Evolutionary conservation across 2,797 vertebrate genomes (phyloP).

Genomic region (Ambastaia sidthimunki): DNA sequence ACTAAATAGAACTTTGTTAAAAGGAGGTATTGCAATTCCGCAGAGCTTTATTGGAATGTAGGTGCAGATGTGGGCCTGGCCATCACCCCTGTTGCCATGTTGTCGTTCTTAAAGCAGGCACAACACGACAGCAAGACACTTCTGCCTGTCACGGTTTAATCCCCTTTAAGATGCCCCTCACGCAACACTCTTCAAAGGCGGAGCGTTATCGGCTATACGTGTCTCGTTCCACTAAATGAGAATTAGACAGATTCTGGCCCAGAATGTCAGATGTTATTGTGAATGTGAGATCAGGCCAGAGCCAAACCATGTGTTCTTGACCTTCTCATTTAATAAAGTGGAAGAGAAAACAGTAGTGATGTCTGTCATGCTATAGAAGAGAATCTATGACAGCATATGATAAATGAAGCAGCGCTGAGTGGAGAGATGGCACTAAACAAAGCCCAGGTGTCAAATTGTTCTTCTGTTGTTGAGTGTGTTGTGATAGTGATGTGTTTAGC

Average conservation of each 20-base stretch:
- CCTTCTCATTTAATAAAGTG: background rate
- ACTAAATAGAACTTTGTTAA: background rate
- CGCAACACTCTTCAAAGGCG: background rate
- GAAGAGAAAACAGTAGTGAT: background rate
- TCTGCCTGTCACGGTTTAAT: constrained; percentile 52
- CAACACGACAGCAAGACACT: constrained; percentile 31
- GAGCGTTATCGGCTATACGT: background rate
- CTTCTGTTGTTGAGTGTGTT: background rate
- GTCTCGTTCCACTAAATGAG: background rate
- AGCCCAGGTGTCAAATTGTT: constrained; percentile 1
- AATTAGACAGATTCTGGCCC: background rate
- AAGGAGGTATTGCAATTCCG: no score
- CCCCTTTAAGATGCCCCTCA: constrained; percentile 27
- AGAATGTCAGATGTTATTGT: constrained; percentile 1
- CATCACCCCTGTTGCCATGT: background rate
- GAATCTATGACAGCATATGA: background rate
- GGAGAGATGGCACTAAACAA: background rate
- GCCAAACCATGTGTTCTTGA: background rate
- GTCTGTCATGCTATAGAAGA: background rate
- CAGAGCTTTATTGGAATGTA: background rate
- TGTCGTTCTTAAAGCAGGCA: background rate
- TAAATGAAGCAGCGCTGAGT: background rate
- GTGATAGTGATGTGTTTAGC: constrained; percentile 8
- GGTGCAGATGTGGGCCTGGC: background rate
- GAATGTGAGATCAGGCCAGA: background rate